These are phyloP conservation scores for Papilio demoleus DNA, from an alignment of 2,888 invertebrate species.

Conservation along the genomic window DNA sequence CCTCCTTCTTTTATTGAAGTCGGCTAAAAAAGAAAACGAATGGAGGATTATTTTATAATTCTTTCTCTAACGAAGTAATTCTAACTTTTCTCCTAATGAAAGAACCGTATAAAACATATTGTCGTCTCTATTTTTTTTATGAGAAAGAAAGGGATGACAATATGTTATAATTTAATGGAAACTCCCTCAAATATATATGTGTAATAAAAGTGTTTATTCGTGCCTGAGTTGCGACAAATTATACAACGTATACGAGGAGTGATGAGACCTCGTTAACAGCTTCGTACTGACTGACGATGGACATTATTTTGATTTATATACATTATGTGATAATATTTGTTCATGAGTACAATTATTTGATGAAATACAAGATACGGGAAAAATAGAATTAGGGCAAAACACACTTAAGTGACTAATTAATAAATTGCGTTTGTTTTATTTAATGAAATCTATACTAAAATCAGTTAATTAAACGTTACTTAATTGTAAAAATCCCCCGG, in stretches of 20 bases:
- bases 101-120: background rate
- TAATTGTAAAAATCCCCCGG: no score
- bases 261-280: constrained; percentile 29
- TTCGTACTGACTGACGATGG: constrained; percentile 30
- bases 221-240: constrained; percentile 23
- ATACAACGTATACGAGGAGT: constrained; percentile 15
- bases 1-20: no score
- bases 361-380: background rate
- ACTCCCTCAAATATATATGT: background rate
- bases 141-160: background rate
- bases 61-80: no score
- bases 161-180: background rate
- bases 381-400: no score
- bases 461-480: no score
- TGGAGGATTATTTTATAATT: no score
- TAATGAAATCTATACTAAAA: no score
- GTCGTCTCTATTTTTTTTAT: background rate
- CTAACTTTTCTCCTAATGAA: no score
- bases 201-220: background rate
- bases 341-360: constrained; percentile 19
- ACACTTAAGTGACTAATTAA: no score
- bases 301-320: constrained; percentile 32
- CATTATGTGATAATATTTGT: constrained; percentile 27
- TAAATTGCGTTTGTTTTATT: no score
- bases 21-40: no score